Conservation (phyloP, 2,797 vertebrate species). For the Sciurus vulgaris region DNA sequence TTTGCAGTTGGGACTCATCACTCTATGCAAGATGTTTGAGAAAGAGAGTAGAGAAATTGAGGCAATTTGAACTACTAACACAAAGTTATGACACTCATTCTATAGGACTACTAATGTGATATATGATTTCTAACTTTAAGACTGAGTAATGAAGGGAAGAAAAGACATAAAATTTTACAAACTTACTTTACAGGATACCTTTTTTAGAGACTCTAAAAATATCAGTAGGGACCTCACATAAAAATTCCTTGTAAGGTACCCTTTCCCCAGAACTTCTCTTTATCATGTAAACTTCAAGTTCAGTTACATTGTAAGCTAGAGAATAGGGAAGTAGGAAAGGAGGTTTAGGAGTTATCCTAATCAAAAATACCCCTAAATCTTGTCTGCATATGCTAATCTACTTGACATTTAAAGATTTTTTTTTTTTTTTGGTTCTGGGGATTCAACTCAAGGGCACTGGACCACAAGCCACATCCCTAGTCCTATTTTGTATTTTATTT, state of each 20-base stretch:
- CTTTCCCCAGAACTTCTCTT: conserved; percentile 56
- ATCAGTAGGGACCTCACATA: conserved; percentile 39
- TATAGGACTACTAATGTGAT: conserved; percentile 59
- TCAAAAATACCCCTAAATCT: not conserved
- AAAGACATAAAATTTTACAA: conserved; percentile 67
- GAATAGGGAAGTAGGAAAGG: not conserved
- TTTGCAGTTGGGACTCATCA: conserved; percentile 62
- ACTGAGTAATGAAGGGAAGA: conserved; percentile 71
- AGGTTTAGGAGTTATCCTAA: not conserved
- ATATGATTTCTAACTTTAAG: conserved; percentile 55
- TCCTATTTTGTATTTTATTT: too few species aligned
- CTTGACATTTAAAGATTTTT: not conserved
- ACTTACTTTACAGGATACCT: conserved; percentile 70
- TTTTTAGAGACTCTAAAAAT: conserved; percentile 78
- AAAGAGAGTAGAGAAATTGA: conserved; percentile 31
- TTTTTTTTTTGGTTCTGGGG: too few species aligned
- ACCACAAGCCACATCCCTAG: too few species aligned
- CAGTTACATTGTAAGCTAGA: not conserved
- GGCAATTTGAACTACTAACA: conserved; percentile 67
- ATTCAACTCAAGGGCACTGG: too few species aligned
- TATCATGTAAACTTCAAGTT: conserved; percentile 32
- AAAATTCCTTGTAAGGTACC: conserved; percentile 67
- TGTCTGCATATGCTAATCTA: not conserved
- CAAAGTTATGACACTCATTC: conserved; percentile 61
- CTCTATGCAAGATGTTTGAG: conserved; percentile 65